These are phyloP conservation scores for Phoebastria nigripes DNA, from an alignment of 2,797 vertebrate species.

Conservation along the genomic window DNA sequence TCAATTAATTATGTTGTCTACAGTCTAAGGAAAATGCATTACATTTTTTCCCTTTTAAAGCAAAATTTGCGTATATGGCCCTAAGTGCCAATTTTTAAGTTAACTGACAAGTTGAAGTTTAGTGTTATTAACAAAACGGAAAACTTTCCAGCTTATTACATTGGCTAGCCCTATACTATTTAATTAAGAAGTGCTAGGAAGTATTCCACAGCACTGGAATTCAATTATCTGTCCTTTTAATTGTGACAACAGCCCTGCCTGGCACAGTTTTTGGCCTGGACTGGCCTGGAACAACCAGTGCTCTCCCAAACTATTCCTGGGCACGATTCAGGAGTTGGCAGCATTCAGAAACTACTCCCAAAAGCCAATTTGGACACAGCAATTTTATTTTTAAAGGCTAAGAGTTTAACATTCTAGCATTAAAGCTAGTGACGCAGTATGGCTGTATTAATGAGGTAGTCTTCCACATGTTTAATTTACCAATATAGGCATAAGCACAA, in stretches of 20 bases:
- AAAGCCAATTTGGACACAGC: background rate
- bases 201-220: background rate
- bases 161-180: background rate
- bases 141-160: background rate
- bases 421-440: background rate
- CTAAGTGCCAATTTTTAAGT: background rate
- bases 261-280: background rate
- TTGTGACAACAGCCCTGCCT: background rate
- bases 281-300: background rate
- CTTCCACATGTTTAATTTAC: background rate
- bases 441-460: background rate
- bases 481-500: background rate
- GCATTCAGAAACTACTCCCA: background rate
- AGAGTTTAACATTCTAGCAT: background rate
- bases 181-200: background rate
- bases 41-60: background rate
- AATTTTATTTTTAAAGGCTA: background rate
- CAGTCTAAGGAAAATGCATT: background rate
- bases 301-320: background rate
- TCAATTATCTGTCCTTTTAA: constrained; percentile 8
- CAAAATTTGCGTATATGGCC: background rate
- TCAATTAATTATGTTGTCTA: background rate
- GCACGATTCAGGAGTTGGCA: background rate
- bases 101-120: background rate
- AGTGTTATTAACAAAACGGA: background rate